Base-by-base conservation (phyloP, 1,140 invertebrate genomes). In the Heliconius hermathena region DNA sequence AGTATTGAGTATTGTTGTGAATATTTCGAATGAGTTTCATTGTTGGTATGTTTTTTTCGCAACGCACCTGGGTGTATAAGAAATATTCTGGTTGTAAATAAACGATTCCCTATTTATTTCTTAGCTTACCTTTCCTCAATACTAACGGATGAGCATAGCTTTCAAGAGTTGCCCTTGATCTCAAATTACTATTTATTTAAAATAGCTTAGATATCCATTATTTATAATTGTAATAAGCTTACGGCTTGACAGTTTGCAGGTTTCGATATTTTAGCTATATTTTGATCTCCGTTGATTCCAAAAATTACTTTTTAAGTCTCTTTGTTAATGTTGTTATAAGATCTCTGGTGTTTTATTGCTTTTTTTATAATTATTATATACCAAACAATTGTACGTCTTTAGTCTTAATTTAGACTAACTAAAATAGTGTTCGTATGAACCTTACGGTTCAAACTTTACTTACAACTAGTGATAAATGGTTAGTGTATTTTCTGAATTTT, bases 141-240 rank as follows among this genome's bases (percentile, higher is more conserved):
- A 76, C 72, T 78, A 82, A 80, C 76, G 81, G 70, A 73, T 66
- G 75, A 83, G 79, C 71, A 76, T 80, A 73, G 76, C 73, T 70
- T 78, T 79, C 75, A 87, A 84, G 81, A 87, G 87, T 89, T 89
- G 88, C 87, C 87, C 84, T 87, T 94, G 93, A 94, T 94, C 93
- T 94, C 93, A 94, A 91, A 90, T 92, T 93, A 89, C 89, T 93
- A 91, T 92, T 92, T 91, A 91, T 91, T 84, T 90, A 84, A 87
- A 89, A 89, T 88, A 88, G 83, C 88, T 81, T 89, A 89, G 87
- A 85, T 88, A 83, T 87, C 86, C 79, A 82, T 87, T 92, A 93
- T 92, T 90, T 91, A 91, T 90, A 89, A 86, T 60, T 76, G 73
- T 82, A 82, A 76, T 57, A 77, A 73, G 71, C 52, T 76, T 54